Evolutionary conservation across 2,113 vertebrate genomes (phyloP), one percentile per base, ranked within the genome.

Genomic region (Glareola pratincola): DNA sequence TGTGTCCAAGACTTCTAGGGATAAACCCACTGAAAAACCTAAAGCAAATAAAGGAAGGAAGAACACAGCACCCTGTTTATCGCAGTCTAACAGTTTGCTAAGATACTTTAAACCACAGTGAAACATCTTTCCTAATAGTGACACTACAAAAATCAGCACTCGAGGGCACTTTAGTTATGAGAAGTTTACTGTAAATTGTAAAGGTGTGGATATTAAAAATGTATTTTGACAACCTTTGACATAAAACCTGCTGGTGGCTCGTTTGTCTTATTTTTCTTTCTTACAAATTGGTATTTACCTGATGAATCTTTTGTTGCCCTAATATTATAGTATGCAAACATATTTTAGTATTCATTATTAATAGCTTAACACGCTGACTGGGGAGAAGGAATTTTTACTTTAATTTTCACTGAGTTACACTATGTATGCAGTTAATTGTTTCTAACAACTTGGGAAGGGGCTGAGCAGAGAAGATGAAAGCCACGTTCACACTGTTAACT

Each of bases 91-190:
- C 91, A 98, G 90, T 94, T 95, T 99, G 88, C 93, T 99, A 27
- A 98, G 97, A 32, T 99, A 98, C 89, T 99, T 98, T 92, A 98
- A 98, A 96, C 98, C 98, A 59, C 96, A 79, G 34, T 97, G 87
- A 88, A 78, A 23, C 36, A 17, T 41, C 71, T 32, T 34, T 54
- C 10, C 4, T 73, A 54, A 57, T 32, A 29, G 16, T 6, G 66
- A 34, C 45, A 27, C 23, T 37, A 8, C 8, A 41, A 29, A 64
- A 47, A 57, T 36, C 22, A 4, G 50, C 56, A 59, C 50, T 59
- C 7, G 12, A 63, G 71, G 14, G 69, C 56, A 69, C 76, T 81
- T 81, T 68, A 67, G 51, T 43, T 79, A 16, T 30, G 18, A 47
- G 18, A n/a, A 60, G 10, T 27, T 64, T 10, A 13, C 15, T 73